Evolutionary conservation across 1,140 invertebrate species (phyloP), one percentile per base, ranked within the genome.

Genomic region (Lethrus apterus): DNA sequence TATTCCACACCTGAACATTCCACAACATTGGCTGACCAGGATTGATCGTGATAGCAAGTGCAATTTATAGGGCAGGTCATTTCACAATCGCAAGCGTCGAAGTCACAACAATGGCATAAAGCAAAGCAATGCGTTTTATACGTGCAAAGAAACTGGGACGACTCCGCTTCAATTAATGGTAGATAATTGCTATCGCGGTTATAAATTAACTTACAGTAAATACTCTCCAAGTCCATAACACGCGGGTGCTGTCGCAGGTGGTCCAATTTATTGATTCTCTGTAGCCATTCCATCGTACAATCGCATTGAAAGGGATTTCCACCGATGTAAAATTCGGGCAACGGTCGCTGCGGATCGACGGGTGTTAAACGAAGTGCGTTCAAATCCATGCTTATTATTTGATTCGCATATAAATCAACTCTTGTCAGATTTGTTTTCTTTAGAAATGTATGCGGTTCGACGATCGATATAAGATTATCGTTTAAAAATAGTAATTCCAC

Each of bases 21-120:
- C 10, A 93, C 90, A 42, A 95, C 87, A 66, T 95, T 94, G 9
- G 86, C 84, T 10, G 86, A 84, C 91, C 91, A 95, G 24, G 86
- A 84, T 63, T 93, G 88, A 68, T 94, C 90, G 64, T 93, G 89
- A 73, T 91, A 94, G 62, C 91, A 94, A 11, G 86, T 89, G 69
- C 91, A 95, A 66, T 93, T 92, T 31, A 80, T 82, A 10, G 91
- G 91, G 65, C 91, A 95, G 36, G 86, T 92, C 89, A 93, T 93
- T 76, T 93, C 87, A 70, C 89, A 93, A 72, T 93, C 89, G 71
- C 91, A 94, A 36, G 90, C 89, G 64, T 93, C 89, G 67, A 92
- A 93, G 67, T 93, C 90, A 67, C 91, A 95, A 72, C 91, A 94
- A 63, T 93, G 89, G 60, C 91, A 93, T 29, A 93, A 74, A 2